Evolutionary conservation across 2,888 invertebrate genomes (phyloP).

Genomic region (Dicranocentrus wangi): DNA sequence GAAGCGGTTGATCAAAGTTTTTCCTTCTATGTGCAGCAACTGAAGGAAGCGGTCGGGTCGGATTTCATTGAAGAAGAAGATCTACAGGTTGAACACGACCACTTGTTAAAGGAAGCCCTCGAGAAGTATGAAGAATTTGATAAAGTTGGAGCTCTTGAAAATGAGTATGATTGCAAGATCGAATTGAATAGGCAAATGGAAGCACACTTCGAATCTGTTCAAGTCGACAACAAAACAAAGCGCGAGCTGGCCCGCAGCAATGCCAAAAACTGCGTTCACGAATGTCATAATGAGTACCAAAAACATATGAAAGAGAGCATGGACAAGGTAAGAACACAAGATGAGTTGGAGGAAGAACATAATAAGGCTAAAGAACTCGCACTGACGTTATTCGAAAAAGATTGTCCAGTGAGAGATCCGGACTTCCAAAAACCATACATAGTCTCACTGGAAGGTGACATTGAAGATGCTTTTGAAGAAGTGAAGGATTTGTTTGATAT

Average conservation of each 20-base stretch:
- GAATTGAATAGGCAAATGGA: background rate
- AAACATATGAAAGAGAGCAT: conserved; percentile 11
- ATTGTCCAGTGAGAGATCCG: background rate
- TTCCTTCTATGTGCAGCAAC: background rate
- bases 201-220: background rate
- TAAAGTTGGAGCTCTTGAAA: conserved; percentile 15
- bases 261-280: background rate
- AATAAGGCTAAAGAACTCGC: background rate
- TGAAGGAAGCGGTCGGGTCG: background rate
- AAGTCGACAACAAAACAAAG: background rate
- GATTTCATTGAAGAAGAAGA: conserved; percentile 34
- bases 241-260: background rate
- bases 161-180: background rate
- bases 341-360: conserved; percentile 2
- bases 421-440: background rate
- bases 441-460: background rate
- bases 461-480: conserved; percentile 23
- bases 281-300: conserved; percentile 4
- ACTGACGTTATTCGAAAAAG: background rate
- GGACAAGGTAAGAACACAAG: background rate
- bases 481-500: conserved; percentile 16
- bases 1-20: background rate
- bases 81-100: conserved; percentile 9
- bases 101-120: background rate
- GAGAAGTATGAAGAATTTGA: conserved; percentile 8